Percentiles rank a stretch among this genome's conserved stretches.
These are phyloP conservation scores for Drosophila sordidapex DNA, from an alignment of 2,888 invertebrate species.

Conservation along the genomic window DNA sequence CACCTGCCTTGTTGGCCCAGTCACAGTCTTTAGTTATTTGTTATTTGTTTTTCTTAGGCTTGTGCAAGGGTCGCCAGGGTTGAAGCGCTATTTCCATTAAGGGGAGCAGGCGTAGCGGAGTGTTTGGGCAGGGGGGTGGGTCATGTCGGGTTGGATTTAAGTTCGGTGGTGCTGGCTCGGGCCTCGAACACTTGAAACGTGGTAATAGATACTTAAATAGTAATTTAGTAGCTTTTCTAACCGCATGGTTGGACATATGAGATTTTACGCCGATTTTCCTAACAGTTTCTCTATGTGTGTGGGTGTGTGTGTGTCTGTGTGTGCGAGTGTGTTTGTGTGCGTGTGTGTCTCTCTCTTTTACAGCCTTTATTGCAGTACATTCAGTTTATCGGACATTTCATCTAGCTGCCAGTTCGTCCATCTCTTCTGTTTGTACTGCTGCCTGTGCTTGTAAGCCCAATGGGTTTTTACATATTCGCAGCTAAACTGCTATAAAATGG, in stretches of 20 bases:
- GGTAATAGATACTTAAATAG: slow-evolving; percentile 80
- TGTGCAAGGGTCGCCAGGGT: slow-evolving; percentile 47
- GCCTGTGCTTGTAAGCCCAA: slow-evolving; percentile 10
- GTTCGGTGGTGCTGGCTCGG: slow-evolving; percentile 2
- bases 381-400: slow-evolving; percentile 71
- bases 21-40: slow-evolving; percentile 47
- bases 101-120: slow-evolving; percentile 7
- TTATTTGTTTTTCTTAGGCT: slow-evolving; percentile 70
- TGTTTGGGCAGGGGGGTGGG: background rate
- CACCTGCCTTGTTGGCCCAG: slow-evolving; percentile 34
- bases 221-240: slow-evolving; percentile 77
- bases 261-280: slow-evolving; percentile 73
- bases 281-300: slow-evolving; percentile 37
- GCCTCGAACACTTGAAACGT: slow-evolving; percentile 67
- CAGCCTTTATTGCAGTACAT: slow-evolving; percentile 69
- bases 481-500: slow-evolving; percentile 72
- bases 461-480: slow-evolving; percentile 58
- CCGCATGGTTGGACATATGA: slow-evolving; percentile 76
- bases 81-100: slow-evolving; percentile 62
- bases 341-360: slow-evolving; percentile 33
- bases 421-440: background rate
- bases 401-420: slow-evolving; percentile 61
- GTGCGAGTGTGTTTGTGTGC: slow-evolving; percentile 7
- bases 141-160: slow-evolving; percentile 2
- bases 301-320: background rate